phyloP scores from a whole-genome alignment of 1,140 invertebrate species.

The Lordiphosa stackelbergi region DNA sequence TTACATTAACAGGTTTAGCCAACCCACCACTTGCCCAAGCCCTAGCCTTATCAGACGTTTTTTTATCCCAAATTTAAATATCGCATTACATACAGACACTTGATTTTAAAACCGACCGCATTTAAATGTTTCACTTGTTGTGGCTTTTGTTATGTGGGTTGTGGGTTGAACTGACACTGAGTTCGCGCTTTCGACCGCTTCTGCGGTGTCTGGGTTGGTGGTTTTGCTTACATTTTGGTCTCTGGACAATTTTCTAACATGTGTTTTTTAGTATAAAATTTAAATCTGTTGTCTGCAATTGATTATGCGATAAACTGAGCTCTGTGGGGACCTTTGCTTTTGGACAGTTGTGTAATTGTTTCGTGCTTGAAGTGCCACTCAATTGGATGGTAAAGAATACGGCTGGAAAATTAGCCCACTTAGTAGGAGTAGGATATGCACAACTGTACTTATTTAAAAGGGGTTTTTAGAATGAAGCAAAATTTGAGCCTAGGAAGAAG shows the following conservation, averaged over 20 bases:
- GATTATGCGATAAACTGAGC: slow-evolving; percentile 61
- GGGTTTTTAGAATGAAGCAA: background rate
- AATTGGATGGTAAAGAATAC: slow-evolving; percentile 10
- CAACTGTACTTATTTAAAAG: slow-evolving; percentile 4
- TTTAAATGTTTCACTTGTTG: slow-evolving; percentile 68
- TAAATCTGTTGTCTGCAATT: slow-evolving; percentile 57
- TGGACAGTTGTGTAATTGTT: slow-evolving; percentile 66
- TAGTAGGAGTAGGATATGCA: slow-evolving; percentile 3
- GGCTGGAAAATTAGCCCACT: slow-evolving; percentile 9
- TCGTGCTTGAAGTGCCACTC: slow-evolving; percentile 22
- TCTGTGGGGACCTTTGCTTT: slow-evolving; percentile 21
- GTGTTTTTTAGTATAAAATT: slow-evolving; percentile 68
- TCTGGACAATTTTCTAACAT: slow-evolving; percentile 63
- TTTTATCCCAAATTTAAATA: slow-evolving; percentile 64
- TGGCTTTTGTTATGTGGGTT: slow-evolving; percentile 10
- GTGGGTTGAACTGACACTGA: background rate
- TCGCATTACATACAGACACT: slow-evolving; percentile 71
- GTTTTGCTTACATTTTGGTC: slow-evolving; percentile 27
- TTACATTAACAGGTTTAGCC: slow-evolving; percentile 63
- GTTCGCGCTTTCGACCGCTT: background rate
- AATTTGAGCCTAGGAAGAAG: background rate
- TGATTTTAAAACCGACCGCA: slow-evolving; percentile 58
- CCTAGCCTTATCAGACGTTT: slow-evolving; percentile 38
- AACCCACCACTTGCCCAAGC: slow-evolving; percentile 32
- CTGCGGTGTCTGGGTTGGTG: background rate